Evolutionary conservation across 53 echinoderm and acorn worm genomes (phyloP).

Genomic region (Echinarachnius parma): DNA sequence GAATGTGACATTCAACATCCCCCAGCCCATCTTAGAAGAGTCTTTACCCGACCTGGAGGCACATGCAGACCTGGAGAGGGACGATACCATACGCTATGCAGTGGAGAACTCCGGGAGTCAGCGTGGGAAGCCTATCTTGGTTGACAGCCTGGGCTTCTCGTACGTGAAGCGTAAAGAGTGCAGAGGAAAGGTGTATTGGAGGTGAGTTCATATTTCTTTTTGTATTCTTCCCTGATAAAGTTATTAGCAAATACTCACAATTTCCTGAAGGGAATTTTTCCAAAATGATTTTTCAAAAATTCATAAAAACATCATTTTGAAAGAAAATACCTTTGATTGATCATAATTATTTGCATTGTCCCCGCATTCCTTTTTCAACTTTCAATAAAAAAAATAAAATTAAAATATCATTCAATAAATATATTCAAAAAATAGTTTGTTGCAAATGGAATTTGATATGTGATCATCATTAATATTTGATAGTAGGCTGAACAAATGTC

Average conservation of each 20-base stretch:
- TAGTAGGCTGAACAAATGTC: background rate
- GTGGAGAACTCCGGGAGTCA: background rate
- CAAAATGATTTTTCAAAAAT: too few species aligned
- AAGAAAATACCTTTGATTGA: too few species aligned
- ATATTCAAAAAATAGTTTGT: conserved; percentile 5
- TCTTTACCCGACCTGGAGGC: background rate
- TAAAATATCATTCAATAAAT: too few species aligned
- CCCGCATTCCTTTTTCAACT: too few species aligned
- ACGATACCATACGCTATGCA: background rate
- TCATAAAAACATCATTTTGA: too few species aligned
- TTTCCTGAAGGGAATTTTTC: too few species aligned
- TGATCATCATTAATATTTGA: conserved; percentile 3
- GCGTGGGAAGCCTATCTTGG: background rate
- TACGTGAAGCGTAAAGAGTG: conserved; percentile 2
- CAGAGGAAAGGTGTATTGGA: conserved; percentile 6
- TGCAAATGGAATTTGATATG: background rate
- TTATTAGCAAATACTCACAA: too few species aligned
- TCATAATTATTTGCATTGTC: too few species aligned
- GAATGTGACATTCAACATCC: background rate
- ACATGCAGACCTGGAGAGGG: background rate
- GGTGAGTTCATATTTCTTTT: background rate
- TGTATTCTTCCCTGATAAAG: too few species aligned
- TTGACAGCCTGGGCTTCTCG: background rate
- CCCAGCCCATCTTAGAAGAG: conserved; percentile 3
- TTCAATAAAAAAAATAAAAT: too few species aligned